Evolutionary conservation across 2,888 invertebrate species (phyloP).

Genomic region (Entomobrya multifasciata): DNA sequence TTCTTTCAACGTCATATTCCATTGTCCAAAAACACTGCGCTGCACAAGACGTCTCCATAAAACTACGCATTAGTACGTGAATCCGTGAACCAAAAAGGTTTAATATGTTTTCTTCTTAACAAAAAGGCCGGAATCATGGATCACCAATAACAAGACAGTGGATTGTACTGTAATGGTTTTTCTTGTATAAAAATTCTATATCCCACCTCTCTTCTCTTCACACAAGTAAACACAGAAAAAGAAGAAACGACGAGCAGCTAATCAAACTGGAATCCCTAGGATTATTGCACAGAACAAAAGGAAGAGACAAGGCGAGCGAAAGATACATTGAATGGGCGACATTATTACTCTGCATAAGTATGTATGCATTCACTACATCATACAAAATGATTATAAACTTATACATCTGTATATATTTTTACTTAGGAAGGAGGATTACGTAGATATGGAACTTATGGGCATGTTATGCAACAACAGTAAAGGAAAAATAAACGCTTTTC

Average conservation of each 20-base stretch:
- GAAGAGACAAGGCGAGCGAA: neutral
- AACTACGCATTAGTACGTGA: no score
- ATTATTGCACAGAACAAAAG: conserved; percentile 56
- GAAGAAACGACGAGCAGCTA: conserved; percentile 49
- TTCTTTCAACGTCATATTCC: neutral
- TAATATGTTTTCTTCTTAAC: conserved; percentile 1
- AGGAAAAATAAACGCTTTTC: conserved; percentile 14
- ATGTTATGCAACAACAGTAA: conserved; percentile 15
- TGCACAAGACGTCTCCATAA: no score
- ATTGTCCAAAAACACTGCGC: no score
- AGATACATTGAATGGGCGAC: conserved; percentile 29
- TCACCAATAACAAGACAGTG: conserved; percentile 31
- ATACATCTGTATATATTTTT: neutral
- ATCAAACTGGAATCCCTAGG: conserved; percentile 59
- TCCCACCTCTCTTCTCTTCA: neutral
- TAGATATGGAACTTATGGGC: conserved; percentile 19
- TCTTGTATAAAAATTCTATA: neutral
- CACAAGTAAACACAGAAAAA: conserved; percentile 19
- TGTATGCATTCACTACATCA: conserved; percentile 16
- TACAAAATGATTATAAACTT: neutral
- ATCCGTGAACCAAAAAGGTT: no score
- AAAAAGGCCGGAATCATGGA: conserved; percentile 42
- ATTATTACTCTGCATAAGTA: conserved; percentile 21
- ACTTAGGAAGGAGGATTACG: neutral
- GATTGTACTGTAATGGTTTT: neutral